Base-by-base conservation (phyloP, 1,140 invertebrate species). In the Dreissena rostriformis region DNA sequence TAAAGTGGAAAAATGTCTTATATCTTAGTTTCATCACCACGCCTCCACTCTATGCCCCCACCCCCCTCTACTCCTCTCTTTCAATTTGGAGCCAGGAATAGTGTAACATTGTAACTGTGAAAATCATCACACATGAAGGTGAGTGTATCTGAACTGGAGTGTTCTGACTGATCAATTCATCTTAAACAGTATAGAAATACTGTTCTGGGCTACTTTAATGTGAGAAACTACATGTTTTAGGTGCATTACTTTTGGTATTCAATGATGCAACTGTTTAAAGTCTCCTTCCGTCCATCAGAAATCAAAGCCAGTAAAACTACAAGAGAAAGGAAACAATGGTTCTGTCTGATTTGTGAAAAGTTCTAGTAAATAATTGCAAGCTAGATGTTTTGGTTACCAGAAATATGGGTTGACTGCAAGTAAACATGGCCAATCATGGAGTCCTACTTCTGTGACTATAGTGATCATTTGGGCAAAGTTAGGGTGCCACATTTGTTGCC, bases 21-120 rank as follows among this genome's bases (percentile, higher is more conserved):
- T 51, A 70, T 68, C 63, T 53, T 65, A 65, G 66, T 77, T 67
- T 67, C 75, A 77, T 77, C 75, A 77, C 61, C 51, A 49, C 26
- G 53, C 63, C 51, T 67, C 77, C 57, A 52, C 29, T 79, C 52
- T 7, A 10, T 6, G 8, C 5, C 15, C 14, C 49, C 49, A 74
- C 26, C 19, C 55, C 49, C 28, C 61, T 10, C 14, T 22, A 6
- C 28, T 39, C 57, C 39, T 63, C 39, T 63, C 28, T 7, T 63
- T 12, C 15, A 7, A 74, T 6, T 24, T 0, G 6, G 19, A 28
- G 51, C 22, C 19, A 51, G 19, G 66, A 26, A 63, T 49, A 29
- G 63, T 49, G 65, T 7, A 28, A 26, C 24, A 28, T 28, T 19
- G 57, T 4, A 63, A n/a, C 24, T 26, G 15, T 22, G 19, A 29